Base-by-base conservation (phyloP, 92 coral and sea anemone genomes). In the Ricordea florida region DNA sequence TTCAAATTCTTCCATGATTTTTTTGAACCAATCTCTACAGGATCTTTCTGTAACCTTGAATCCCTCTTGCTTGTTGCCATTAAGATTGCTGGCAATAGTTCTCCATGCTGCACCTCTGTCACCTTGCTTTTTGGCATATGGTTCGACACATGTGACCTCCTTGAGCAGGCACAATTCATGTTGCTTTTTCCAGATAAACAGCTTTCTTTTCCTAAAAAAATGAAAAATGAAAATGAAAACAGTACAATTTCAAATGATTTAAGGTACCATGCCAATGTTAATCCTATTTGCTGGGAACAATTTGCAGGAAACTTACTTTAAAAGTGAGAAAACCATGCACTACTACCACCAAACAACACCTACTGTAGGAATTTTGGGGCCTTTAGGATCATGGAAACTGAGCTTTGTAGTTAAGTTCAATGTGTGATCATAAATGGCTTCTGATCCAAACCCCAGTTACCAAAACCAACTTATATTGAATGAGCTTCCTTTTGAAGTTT, bases 121-220 rank as follows among this genome's bases (percentile, higher is more conserved):
- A 30, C 41, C 27, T 32, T 41, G 81, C 55, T 60, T 60, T 42
- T 50, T 57, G 59, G 57, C 45, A 35, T 74, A 74, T 26, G 81
- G 81, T 50, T 59, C 49, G 46, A 36, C 44, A 27, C 50, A 57
- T 47, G 62, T 45, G 35, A 74, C 81, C 43, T 60, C 81, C 35
- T 61, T 57, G 46, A 74, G 69, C 46, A 74, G 58, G 69, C 81
- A 57, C 57, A 74, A 33, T 41, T 74, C 71, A 73, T 73, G 80
- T 26, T 73, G 44, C 46, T 50, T 30, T 57, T 73, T 73, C 68
- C 68, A 73, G 60, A 73, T 73, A 50, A 73, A 73, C 10, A 74
- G 71, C 60, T 74, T 74, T 74, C 81, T 46, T 74, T 74, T 74
- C 71, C 61, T 59, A 61, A 30, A 74, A 38, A 55, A 55, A 55